Base-by-base conservation (phyloP, 1,140 invertebrate genomes). In the Bombus waltoni region DNA sequence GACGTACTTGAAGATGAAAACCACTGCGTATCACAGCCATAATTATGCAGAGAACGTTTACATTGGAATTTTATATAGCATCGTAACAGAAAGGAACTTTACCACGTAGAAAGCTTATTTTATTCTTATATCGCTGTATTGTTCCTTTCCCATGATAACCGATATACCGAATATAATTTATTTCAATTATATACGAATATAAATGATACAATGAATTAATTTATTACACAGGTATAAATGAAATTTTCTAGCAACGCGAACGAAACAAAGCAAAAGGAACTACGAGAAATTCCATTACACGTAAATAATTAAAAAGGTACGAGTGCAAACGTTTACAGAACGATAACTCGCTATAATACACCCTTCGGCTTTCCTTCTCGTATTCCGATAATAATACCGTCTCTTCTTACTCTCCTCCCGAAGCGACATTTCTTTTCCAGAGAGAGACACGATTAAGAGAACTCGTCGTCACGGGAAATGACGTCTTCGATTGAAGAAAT, bases 401-500 rank as follows among this genome's bases (percentile, higher is more conserved):
- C 6, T 35, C 66, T 70, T 15, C 38, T 71, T 66, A 13, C 32
- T 35, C 25, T 10, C 5, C 35, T 38, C 1, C 0, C 47, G 59
- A n/a, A 62, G 11, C 28, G 9, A 38, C 77, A 3, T 42, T 44
- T 44, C 76, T 42, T 66, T n/a, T 25, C 28, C 18, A n/a, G 11
- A 28, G 25, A 32, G 47, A 40, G 35, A 47, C 22, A 6, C 3
- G 38, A 44, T 66, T 35, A 44, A 42, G 4, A 38, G 22, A 47
- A 18, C 18, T 38, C n/a, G 62, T 32, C 5, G 28, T 47, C 66
- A 11, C 2, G 77, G 35, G 10, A 53, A 81, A n/a, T 71, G 38
- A 57, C 47, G 35, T 57, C 6, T 57, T 81, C 47, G 32, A 72
- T 81, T 44, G 38, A 68, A 47, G 42, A 80, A 72, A 72, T 81